Evolutionary conservation across 2,113 vertebrate species (phyloP).

Genomic region (Cephalopholis sonnerati): DNA sequence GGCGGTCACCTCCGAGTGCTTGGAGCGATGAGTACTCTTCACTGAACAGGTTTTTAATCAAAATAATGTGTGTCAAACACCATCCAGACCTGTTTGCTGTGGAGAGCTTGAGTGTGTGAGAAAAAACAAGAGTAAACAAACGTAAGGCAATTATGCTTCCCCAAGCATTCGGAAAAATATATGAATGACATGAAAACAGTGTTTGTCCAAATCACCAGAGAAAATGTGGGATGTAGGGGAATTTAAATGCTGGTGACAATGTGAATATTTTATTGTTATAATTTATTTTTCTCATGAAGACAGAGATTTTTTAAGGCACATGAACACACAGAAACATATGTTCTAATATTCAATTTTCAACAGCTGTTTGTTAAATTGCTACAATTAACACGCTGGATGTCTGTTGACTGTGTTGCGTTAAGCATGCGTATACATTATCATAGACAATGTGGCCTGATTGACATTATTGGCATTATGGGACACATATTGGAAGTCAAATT

Average conservation of each 20-base stretch:
- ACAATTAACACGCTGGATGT: neutral
- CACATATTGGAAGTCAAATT: neutral
- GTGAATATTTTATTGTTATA: neutral
- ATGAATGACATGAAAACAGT: slow-evolving; percentile 7
- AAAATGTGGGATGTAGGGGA: neutral
- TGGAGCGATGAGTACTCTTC: slow-evolving; percentile 57
- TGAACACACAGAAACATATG: neutral
- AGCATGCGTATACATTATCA: neutral
- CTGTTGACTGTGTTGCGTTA: neutral
- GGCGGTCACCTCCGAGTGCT: slow-evolving; percentile 63
- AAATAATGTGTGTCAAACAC: slow-evolving; percentile 65
- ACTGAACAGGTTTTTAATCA: slow-evolving; percentile 74
- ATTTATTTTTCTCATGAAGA: neutral
- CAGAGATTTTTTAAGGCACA: neutral
- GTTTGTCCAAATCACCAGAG: neutral
- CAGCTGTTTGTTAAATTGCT: neutral
- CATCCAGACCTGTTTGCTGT: slow-evolving; percentile 27
- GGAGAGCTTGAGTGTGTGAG: slow-evolving; percentile 20
- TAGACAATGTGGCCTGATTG: neutral
- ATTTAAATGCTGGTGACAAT: slow-evolving; percentile 3
- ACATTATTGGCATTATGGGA: slow-evolving; percentile 4
- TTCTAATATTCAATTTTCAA: neutral
- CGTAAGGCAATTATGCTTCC: slow-evolving; percentile 25
- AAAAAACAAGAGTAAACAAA: slow-evolving; percentile 46
- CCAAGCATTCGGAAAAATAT: slow-evolving; percentile 3